Base-by-base conservation (phyloP, 1,140 invertebrate genomes). In the Ceratosolen solmsi region DNA sequence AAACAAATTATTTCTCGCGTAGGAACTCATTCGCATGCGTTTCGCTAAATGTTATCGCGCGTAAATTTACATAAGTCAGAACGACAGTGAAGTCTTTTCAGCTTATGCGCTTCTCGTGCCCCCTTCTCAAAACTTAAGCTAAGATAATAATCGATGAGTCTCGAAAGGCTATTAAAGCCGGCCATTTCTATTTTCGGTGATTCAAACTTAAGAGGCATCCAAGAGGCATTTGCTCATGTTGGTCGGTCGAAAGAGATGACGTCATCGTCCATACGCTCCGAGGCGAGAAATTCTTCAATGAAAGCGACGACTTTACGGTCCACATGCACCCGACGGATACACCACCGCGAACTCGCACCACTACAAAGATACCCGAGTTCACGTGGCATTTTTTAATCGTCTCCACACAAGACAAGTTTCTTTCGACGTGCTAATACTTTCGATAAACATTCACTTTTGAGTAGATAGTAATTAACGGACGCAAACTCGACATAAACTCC, bases 241-340 rank as follows among this genome's bases (percentile, higher is more conserved):
- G 58, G 5, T 65, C 25, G 25, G 46, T 78, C 11, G n/a, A 38
- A 56, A 41, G 25, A 41, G 75, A 54, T 78, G 63, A 20, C 76
- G 76, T 77, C 75, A 77, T 77, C 75, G 25, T 65, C 15, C 46
- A 20, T 54, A 54, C 36, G 46, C 51, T 22, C 15, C 8, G 27
- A 54, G 63, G 20, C 60, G 76, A 78, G 76, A 78, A 68, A 78
- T 78, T 78, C 76, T 38, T 78, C 63, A 54, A 70, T 54, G 63
- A 78, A 78, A 54, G 49, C 30, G 49, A 70, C 63, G 54, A 65
- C 36, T 70, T 78, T 70, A 70, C 38, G 15, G 63, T 51, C 30
- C 25, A 56, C 60, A 13, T 78, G 54, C 30, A 36, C 46, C 36
- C 25, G 38, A 38, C 17, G 22, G 20, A 5, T 25, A 41, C n/a